Evolutionary conservation across 2,797 vertebrate genomes (phyloP).

Genomic region (Chrysocyon brachyurus): DNA sequence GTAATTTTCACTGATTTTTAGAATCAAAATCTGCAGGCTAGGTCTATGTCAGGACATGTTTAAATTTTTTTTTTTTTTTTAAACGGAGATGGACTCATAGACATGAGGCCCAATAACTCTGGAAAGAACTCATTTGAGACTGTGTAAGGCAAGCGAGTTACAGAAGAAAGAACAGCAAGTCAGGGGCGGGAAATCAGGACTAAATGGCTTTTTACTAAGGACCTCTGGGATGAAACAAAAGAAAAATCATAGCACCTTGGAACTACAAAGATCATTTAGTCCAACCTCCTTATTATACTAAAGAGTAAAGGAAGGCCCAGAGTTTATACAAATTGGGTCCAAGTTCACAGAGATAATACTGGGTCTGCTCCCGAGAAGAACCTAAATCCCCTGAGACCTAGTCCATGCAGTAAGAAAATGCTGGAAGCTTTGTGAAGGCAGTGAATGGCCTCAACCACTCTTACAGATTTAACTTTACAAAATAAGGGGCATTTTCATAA

Average conservation of each 20-base stretch:
- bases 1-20: constrained; percentile 26
- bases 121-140: background rate
- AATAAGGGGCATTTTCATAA: constrained; percentile 27
- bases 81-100: background rate
- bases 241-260: background rate
- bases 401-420: background rate
- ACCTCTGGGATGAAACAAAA: constrained; percentile 45
- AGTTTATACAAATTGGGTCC: constrained; percentile 42
- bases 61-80: background rate
- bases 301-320: constrained; percentile 26
- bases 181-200: background rate
- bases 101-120: background rate
- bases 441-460: background rate
- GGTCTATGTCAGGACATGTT: background rate
- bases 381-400: background rate
- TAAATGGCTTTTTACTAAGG: background rate
- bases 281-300: background rate
- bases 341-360: background rate
- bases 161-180: background rate
- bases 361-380: background rate
- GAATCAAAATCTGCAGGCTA: background rate
- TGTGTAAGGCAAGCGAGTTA: background rate
- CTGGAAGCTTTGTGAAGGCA: background rate
- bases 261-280: constrained; percentile 2
- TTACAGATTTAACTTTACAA: background rate